Evolutionary conservation across 2,113 vertebrate genomes (phyloP).

Genomic region (Myocastor coypus): DNA sequence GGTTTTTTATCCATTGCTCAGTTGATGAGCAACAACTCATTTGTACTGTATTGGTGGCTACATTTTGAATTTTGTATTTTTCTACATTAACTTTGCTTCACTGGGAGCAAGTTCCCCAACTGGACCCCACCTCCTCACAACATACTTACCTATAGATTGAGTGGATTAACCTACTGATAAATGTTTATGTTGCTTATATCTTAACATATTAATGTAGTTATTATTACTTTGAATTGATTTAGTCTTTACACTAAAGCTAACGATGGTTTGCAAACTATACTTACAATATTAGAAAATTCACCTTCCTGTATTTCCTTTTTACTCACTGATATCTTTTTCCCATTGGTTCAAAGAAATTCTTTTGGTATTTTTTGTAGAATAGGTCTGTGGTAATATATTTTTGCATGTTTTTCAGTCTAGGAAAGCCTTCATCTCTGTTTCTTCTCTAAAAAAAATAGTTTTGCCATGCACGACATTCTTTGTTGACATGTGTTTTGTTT

Average conservation of each 20-base stretch:
- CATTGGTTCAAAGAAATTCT: background rate
- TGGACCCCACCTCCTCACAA: too few relatives aligned
- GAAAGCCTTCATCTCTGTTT: background rate
- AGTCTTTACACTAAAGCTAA: background rate
- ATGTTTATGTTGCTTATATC: background rate
- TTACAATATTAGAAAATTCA: background rate
- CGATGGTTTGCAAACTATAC: too few relatives aligned
- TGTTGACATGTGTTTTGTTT: background rate
- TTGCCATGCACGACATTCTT: background rate
- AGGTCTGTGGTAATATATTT: background rate
- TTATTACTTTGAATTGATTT: background rate
- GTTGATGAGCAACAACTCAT: background rate
- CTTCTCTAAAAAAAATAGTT: background rate
- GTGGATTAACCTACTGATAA: background rate
- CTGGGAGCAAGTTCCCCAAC: background rate
- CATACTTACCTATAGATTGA: background rate
- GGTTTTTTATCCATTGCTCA: too few relatives aligned
- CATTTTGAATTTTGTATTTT: background rate
- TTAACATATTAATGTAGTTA: background rate
- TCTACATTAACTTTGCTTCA: background rate
- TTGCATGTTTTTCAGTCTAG: background rate
- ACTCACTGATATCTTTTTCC: background rate
- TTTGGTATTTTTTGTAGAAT: background rate
- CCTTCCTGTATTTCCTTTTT: background rate
- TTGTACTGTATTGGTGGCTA: background rate